These are phyloP conservation scores for Cettia cetti DNA, from an alignment of 2,113 vertebrate genomes.

Conservation along the genomic window DNA sequence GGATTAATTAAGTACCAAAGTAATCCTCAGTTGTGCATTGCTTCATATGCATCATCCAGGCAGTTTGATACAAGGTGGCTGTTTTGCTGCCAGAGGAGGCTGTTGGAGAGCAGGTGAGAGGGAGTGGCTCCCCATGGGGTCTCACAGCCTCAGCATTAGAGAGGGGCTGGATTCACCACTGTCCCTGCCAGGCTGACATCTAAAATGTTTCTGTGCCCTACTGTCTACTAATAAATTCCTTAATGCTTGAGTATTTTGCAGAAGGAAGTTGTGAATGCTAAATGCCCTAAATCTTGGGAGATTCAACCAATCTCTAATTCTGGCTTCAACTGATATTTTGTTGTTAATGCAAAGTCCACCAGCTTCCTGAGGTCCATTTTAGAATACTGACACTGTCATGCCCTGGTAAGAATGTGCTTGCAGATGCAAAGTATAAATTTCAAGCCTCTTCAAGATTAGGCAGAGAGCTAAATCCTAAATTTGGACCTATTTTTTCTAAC, in stretches of 20 bases:
- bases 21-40: not conserved
- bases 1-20: not conserved
- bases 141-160: not conserved
- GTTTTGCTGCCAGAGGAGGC: not conserved
- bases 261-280: not conserved
- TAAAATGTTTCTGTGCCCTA: not conserved
- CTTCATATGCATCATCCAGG: not conserved
- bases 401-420: not conserved
- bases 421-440: not conserved
- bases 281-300: not conserved
- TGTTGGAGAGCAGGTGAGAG: not conserved
- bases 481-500: not conserved
- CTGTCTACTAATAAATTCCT: not conserved
- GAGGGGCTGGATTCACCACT: not conserved
- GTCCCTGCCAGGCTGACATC: not conserved
- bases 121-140: rapidly evolving
- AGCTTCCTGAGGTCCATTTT: not conserved
- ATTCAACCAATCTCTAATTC: not conserved
- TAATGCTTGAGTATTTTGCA: not conserved
- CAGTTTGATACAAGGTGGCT: not conserved
- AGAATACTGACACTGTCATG: not conserved
- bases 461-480: not conserved
- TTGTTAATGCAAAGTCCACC: not conserved
- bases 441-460: not conserved
- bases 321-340: not conserved